Evolutionary conservation across 2,113 vertebrate genomes (phyloP).

Genomic region (Istiophorus platypterus): DNA sequence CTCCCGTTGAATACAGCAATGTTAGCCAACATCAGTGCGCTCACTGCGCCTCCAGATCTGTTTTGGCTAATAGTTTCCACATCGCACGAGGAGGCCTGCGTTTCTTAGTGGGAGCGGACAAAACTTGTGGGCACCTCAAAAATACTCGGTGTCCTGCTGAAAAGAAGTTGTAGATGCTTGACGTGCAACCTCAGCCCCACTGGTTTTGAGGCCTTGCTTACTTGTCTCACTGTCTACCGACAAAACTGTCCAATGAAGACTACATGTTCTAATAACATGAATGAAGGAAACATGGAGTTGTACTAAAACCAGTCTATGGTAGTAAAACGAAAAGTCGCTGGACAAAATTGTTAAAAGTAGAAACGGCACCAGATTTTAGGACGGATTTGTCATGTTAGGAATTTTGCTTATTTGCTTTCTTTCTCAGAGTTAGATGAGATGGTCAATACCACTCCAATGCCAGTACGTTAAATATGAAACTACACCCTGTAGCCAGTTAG

Average conservation of each 20-base stretch:
- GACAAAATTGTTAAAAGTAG: too few relatives aligned
- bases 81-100: neutral
- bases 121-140: neutral
- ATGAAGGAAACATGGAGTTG: neutral
- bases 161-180: neutral
- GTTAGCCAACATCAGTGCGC: neutral
- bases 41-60: slow-evolving; percentile 9
- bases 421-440: too few relatives aligned
- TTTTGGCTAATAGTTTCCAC: slow-evolving; percentile 39
- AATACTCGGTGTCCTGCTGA: neutral
- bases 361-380: too few relatives aligned
- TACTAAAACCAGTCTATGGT: neutral
- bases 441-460: too few relatives aligned
- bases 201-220: neutral
- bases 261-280: neutral
- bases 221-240: neutral
- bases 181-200: neutral
- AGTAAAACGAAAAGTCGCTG: neutral
- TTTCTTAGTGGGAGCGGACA: neutral
- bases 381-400: too few relatives aligned
- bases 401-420: too few relatives aligned
- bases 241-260: too few relatives aligned
- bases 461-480: too few relatives aligned
- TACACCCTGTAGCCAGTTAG: too few relatives aligned
- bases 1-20: neutral